Evolutionary conservation across 2,888 invertebrate species (phyloP).

Genomic region (Drosophila peninsularis): DNA sequence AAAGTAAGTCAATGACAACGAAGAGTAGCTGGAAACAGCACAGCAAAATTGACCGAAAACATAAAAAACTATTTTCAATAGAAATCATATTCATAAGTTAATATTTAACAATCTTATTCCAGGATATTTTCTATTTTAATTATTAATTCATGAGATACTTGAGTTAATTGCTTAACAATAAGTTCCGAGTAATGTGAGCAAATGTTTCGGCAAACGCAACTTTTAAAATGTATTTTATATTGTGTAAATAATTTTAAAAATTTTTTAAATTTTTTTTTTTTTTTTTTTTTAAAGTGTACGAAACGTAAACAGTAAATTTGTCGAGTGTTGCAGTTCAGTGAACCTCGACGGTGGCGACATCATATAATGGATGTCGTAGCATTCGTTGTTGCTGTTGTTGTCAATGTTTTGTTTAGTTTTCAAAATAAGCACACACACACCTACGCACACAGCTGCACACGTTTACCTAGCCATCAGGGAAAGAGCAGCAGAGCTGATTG

Average conservation of each 20-base stretch:
- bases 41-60: background rate
- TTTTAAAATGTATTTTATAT: constrained; percentile 17
- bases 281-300: constrained; percentile 25
- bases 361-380: constrained; percentile 55
- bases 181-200: background rate
- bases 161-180: constrained; percentile 1
- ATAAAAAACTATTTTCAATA: background rate
- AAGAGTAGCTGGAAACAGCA: background rate
- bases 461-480: constrained; percentile 5
- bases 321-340: constrained; percentile 63
- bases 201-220: constrained; percentile 5
- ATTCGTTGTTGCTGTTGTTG: constrained; percentile 4
- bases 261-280: no score
- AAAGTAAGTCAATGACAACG: background rate
- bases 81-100: background rate
- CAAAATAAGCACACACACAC: constrained; percentile 63
- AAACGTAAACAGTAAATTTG: constrained; percentile 62
- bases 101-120: background rate
- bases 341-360: constrained; percentile 55
- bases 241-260: no score
- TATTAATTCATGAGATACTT: background rate
- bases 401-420: constrained; percentile 51
- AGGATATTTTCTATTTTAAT: background rate
- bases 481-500: constrained; percentile 39
- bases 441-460: constrained; percentile 11